These are phyloP conservation scores for Sinopyrophorus schimmeli DNA, from an alignment of 2,888 invertebrate genomes.

Conservation along the genomic window DNA sequence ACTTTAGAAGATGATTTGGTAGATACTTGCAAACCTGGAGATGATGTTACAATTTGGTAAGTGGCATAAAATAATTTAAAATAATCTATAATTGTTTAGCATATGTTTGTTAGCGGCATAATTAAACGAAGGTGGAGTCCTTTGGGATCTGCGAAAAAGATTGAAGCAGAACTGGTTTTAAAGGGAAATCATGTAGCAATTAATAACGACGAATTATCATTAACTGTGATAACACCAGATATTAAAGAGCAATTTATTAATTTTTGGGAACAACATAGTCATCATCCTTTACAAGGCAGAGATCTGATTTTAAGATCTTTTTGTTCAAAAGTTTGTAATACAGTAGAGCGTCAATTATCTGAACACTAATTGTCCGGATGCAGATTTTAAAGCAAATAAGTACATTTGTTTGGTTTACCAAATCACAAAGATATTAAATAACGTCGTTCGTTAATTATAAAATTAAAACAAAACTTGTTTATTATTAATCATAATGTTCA, in stretches of 20 bases:
- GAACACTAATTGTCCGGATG: no score
- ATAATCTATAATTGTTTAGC: slow-evolving; percentile 10
- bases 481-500: no score
- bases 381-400: no score
- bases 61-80: slow-evolving; percentile 9
- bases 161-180: slow-evolving; percentile 71
- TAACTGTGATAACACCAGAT: slow-evolving; percentile 64
- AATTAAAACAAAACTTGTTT: no score
- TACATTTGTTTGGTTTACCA: no score
- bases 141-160: slow-evolving; percentile 61
- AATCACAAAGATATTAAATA: no score
- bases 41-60: slow-evolving; percentile 83
- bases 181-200: slow-evolving; percentile 74
- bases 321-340: slow-evolving; percentile 80
- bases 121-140: slow-evolving; percentile 75
- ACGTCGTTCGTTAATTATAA: no score
- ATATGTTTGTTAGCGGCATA: slow-evolving; percentile 67
- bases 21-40: slow-evolving; percentile 85
- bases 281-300: slow-evolving; percentile 70
- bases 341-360: no score
- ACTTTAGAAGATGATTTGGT: slow-evolving; percentile 84
- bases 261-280: slow-evolving; percentile 71
- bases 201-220: slow-evolving; percentile 57
- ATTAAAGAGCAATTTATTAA: slow-evolving; percentile 68
- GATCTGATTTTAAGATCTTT: slow-evolving; percentile 79